Evolutionary conservation across 2,797 vertebrate genomes (phyloP).

Genomic region (Phrynocephalus vlangalii): DNA sequence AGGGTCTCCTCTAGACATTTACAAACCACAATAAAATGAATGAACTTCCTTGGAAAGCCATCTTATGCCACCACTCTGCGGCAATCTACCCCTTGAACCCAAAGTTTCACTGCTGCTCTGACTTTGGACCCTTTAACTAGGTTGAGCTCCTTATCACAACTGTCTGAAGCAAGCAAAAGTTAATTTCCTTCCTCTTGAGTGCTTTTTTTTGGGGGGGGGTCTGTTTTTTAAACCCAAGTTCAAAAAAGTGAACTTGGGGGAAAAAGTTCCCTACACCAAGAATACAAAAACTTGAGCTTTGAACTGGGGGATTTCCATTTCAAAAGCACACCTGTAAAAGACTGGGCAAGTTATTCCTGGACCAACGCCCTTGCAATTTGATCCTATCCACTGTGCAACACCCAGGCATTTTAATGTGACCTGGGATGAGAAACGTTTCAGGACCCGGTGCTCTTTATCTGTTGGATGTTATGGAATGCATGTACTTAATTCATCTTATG

Average conservation of each 20-base stretch:
- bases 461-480: not conserved
- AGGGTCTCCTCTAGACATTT: not conserved
- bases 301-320: no score
- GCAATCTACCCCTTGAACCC: no score
- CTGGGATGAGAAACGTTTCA: not conserved
- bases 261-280: no score
- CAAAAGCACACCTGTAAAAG: no score
- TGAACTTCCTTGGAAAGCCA: not conserved
- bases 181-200: not conserved
- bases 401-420: not conserved
- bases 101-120: not conserved
- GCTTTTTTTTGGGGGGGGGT: no score
- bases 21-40: not conserved
- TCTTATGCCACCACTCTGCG: not conserved
- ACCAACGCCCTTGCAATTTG: not conserved
- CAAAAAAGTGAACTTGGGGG: no score
- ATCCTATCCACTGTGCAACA: not conserved
- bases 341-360: no score
- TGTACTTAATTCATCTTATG: not conserved
- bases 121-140: not conserved
- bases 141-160: not conserved
- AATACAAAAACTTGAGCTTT: no score
- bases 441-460: not conserved
- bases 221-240: no score
- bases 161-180: not conserved